Conservation (phyloP, 1,140 invertebrate genomes). For the Leptinotarsa texana region DNA sequence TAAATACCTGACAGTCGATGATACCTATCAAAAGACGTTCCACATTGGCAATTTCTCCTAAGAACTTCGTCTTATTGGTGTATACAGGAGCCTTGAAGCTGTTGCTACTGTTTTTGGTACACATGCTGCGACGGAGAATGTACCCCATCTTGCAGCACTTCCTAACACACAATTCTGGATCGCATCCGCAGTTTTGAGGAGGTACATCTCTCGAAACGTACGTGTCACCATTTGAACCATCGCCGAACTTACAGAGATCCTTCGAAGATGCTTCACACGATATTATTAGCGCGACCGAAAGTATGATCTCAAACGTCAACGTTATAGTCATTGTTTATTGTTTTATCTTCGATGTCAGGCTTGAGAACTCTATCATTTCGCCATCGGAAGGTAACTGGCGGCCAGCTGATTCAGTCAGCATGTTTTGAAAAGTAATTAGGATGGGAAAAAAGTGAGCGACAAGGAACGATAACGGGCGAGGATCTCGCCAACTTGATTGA, state of each 20-base stretch:
- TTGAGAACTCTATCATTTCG: slow-evolving; percentile 1
- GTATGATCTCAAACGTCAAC: slow-evolving; percentile 1
- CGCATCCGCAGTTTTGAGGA: background rate
- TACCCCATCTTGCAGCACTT: slow-evolving; percentile 36
- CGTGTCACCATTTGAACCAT: background rate
- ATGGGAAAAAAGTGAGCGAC: slow-evolving; percentile 17
- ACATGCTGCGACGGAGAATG: slow-evolving; percentile 19
- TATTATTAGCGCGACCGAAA: background rate
- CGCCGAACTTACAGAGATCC: background rate
- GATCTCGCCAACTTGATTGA: background rate
- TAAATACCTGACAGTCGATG: slow-evolving; percentile 29
- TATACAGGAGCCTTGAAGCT: slow-evolving; percentile 28
- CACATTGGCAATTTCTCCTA: background rate
- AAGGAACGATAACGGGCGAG: slow-evolving; percentile 7
- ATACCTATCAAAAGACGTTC: slow-evolving; percentile 26
- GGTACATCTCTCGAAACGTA: background rate
- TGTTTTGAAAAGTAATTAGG: slow-evolving; percentile 12
- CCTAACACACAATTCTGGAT: slow-evolving; percentile 18
- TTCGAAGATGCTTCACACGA: background rate
- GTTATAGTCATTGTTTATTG: slow-evolving; percentile 18
- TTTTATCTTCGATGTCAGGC: background rate
- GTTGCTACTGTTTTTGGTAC: background rate
- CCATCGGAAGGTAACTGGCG: background rate
- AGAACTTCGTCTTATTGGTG: slow-evolving; percentile 10
- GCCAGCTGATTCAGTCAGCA: background rate